Conservation (phyloP, 2,797 vertebrate genomes). For the Falco berigora region DNA sequence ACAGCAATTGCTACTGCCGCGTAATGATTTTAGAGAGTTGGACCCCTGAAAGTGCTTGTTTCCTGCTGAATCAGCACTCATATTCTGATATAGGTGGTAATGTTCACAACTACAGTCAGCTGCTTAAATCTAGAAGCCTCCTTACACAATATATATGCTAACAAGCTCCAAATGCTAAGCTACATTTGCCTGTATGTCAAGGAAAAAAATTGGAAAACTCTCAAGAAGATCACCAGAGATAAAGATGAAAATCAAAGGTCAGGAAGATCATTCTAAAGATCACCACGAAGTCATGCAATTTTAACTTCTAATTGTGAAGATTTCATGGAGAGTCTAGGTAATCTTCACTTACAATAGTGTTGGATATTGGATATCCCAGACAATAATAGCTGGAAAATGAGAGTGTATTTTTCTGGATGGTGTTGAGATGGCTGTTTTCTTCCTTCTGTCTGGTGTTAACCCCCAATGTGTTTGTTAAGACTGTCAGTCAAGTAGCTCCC, state of each 20-base stretch:
- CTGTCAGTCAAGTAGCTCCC: background rate
- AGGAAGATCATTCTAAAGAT: background rate
- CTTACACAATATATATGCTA: background rate
- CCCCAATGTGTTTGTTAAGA: background rate
- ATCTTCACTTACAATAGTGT: background rate
- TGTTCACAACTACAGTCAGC: background rate
- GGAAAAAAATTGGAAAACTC: background rate
- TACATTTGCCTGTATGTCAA: background rate
- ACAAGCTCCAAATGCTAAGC: background rate
- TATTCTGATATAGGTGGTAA: background rate
- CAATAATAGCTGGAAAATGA: background rate
- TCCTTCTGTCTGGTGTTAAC: background rate
- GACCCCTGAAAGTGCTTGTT: background rate
- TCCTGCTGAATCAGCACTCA: background rate
- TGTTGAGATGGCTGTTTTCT: background rate
- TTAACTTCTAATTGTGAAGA: background rate
- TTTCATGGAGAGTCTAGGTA: background rate
- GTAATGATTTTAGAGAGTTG: background rate
- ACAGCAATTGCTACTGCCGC: background rate
- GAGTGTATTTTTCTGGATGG: background rate
- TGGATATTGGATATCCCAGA: background rate
- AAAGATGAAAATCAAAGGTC: background rate
- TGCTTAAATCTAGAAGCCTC: background rate
- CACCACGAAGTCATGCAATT: background rate
- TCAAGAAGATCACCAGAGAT: background rate